These are phyloP conservation scores for Antheraea mylitta DNA, from an alignment of 1,140 invertebrate species.

Conservation along the genomic window DNA sequence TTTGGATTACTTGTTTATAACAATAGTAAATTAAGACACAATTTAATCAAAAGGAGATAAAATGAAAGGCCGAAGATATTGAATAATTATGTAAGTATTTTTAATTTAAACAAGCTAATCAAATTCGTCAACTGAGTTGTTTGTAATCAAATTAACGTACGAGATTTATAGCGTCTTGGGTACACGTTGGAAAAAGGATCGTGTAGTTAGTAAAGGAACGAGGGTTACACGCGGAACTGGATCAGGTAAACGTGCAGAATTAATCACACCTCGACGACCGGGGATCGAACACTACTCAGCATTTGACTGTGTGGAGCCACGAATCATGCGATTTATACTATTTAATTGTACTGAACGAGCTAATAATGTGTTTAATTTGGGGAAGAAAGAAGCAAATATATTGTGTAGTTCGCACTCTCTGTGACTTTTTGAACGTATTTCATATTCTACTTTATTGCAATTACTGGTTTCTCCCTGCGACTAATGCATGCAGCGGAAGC, in stretches of 20 bases:
- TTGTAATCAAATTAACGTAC: conserved; percentile 3
- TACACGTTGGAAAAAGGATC: conserved; percentile 5
- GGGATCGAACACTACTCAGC: conserved; percentile 45
- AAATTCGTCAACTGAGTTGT: not conserved
- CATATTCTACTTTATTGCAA: no score
- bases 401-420: no score
- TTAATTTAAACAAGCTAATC: not conserved
- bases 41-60: no score
- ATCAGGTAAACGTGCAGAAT: conserved; percentile 52
- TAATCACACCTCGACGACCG: conserved; percentile 46
- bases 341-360: not conserved
- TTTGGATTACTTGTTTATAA: no score
- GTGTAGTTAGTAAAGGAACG: conserved; percentile 2
- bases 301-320: conserved; percentile 36
- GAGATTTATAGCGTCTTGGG: not conserved
- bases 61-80: no score
- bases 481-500: no score
- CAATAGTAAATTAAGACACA: no score
- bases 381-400: no score
- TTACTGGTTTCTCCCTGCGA: no score
- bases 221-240: conserved; percentile 39
- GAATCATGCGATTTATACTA: conserved; percentile 19
- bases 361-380: not conserved
- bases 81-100: not conserved
- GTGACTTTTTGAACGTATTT: no score